These are phyloP conservation scores for Hippopotamyrus pictus DNA, from an alignment of 2,797 vertebrate genomes.

Conservation along the genomic window DNA sequence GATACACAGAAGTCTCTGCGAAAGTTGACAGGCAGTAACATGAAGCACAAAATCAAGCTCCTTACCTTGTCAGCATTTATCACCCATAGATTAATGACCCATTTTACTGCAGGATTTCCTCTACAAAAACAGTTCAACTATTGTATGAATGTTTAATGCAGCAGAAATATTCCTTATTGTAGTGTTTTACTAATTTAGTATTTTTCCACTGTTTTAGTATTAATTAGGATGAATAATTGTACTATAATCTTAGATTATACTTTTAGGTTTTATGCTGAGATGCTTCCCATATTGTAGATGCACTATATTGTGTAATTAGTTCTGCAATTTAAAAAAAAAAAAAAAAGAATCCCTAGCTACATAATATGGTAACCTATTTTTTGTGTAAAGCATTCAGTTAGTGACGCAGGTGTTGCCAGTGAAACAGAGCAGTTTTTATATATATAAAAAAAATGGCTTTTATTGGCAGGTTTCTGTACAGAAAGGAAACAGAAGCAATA, in stretches of 20 bases:
- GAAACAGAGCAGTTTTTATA: neutral
- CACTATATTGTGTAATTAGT: neutral
- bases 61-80: neutral
- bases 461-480: slow-evolving; percentile 50
- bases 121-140: neutral
- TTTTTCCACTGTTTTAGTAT: neutral
- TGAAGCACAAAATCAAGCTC: neutral
- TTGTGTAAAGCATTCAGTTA: neutral
- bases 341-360: neutral
- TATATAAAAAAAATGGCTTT: slow-evolving; percentile 33
- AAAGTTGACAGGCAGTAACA: neutral
- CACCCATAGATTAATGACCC: neutral
- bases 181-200: neutral
- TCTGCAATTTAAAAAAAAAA: neutral
- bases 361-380: neutral
- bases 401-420: neutral
- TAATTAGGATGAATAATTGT: neutral
- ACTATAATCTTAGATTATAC: neutral
- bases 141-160: neutral
- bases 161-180: neutral
- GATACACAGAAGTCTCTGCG: neutral
- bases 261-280: neutral
- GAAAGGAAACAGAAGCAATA: slow-evolving; percentile 34
- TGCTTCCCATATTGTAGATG: neutral
- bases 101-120: neutral